These are phyloP conservation scores for Calonectris borealis DNA, from an alignment of 2,113 vertebrate genomes.

Conservation along the genomic window DNA sequence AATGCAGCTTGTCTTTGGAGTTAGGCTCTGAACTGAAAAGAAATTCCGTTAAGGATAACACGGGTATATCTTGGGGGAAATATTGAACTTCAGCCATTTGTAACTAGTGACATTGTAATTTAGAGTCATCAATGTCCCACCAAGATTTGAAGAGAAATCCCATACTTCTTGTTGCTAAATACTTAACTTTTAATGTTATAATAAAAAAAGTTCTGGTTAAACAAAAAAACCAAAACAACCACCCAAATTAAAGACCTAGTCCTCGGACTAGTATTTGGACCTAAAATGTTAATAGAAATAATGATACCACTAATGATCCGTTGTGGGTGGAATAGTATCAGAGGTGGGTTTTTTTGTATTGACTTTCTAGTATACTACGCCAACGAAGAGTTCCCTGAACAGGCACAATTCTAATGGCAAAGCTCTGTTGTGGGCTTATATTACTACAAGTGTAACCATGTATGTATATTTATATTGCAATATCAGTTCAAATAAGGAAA, in stretches of 20 bases:
- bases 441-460: neutral
- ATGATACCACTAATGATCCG: neutral
- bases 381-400: neutral
- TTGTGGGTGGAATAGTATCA: neutral
- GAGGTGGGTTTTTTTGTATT: neutral
- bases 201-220: neutral
- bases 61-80: neutral
- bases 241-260: neutral
- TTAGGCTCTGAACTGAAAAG: neutral
- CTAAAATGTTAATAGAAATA: neutral
- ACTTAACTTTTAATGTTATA: neutral
- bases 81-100: neutral
- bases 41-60: neutral
- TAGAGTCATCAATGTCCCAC: neutral
- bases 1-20: neutral
- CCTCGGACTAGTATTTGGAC: neutral
- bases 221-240: neutral
- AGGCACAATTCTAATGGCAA: neutral
- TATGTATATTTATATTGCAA: neutral
- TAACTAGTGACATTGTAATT: neutral
- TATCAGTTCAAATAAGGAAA: neutral
- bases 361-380: neutral
- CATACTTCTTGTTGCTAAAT: neutral
- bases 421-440: neutral
- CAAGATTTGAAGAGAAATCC: neutral